Evolutionary conservation across 2,113 vertebrate species (phyloP), one percentile per base, ranked within the genome.

Genomic region (Boulengeromyrus knoepffleri): DNA sequence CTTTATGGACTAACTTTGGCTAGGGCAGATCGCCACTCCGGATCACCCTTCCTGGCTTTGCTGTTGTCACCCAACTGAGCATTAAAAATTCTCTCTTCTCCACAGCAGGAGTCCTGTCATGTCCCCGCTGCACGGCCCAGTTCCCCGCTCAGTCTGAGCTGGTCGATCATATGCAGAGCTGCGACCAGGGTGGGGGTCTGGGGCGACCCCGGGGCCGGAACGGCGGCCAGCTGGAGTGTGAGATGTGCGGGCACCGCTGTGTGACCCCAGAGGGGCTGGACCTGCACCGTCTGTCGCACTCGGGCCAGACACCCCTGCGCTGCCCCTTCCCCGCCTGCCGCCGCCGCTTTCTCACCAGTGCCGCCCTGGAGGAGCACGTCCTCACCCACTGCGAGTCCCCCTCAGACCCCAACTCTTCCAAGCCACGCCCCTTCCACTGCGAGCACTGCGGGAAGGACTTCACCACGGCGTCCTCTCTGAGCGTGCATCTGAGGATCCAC

Each of bases 401-500:
- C 0, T 89, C 94, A 58, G 52, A 93, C 9, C 92, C 93, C 0
- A n/a, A 5, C 74, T 42, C 74, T 19, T 1, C 93, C 90, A 94
- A 92, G 27, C 93, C 95, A 36, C 93, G 96, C 0, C 95, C 96
- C 88, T 96, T 97, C 89, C 95, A 96, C 53, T 98, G 98, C 89
- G 92, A 95, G 0, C 96, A 96, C 91, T 98, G 98, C 92, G 95
- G 94, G 91, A 98, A 98, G 93, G 95, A 97, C 3, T 98, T 97
- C 91, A 96, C 97, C 94, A 97, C 97, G 0, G 97, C 97, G 90
- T 98, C 97, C 0, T 97, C 97, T 2, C 96, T 98, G 88, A 95
- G 93, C 45, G 97, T 98, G n/a, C 97, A 98, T 93, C 96, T 97
- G 94, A 96, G 97, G 90, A 98, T 97, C 66, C 97, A 98, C 90